phyloP scores from a whole-genome alignment of 2,888 invertebrate species.

The Nomada hirtipes region DNA sequence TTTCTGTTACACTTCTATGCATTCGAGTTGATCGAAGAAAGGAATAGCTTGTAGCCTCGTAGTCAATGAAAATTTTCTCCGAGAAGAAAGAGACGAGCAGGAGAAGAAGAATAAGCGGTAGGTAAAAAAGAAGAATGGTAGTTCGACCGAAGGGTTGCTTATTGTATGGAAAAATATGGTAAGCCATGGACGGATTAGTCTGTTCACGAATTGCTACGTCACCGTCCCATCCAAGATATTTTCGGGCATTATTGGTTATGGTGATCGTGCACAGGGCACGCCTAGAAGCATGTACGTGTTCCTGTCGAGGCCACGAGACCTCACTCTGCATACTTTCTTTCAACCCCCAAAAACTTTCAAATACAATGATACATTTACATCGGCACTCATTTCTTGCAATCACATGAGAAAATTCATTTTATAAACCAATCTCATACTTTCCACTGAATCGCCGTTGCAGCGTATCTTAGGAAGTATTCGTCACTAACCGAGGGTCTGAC shows the following conservation, averaged over 20 bases:
- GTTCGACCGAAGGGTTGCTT: slow-evolving; percentile 54
- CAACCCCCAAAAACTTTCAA: not conserved
- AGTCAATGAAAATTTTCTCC: not conserved
- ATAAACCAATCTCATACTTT: no score
- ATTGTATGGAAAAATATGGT: slow-evolving; percentile 78
- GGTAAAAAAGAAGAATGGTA: slow-evolving; percentile 48
- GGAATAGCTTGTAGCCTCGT: not conserved
- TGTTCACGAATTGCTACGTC: slow-evolving; percentile 63
- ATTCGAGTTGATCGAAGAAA: not conserved
- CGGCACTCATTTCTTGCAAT: not conserved
- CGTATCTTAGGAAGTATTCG: no score
- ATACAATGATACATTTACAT: not conserved
- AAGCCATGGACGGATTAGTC: slow-evolving; percentile 74
- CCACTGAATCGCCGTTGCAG: no score
- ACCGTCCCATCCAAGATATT: slow-evolving; percentile 65
- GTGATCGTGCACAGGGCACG: slow-evolving; percentile 77
- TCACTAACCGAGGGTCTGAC: no score
- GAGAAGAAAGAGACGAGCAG: not conserved
- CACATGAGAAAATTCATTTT: no score
- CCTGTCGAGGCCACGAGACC: slow-evolving; percentile 23
- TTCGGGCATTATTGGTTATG: slow-evolving; percentile 78
- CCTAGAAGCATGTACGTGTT: slow-evolving; percentile 72
- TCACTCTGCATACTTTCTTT: not conserved
- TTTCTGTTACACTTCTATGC: no score
- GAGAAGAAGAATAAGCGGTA: slow-evolving; percentile 20